Conservation (phyloP, 2,113 vertebrate genomes). For the Petrocephalus zakoni region DNA sequence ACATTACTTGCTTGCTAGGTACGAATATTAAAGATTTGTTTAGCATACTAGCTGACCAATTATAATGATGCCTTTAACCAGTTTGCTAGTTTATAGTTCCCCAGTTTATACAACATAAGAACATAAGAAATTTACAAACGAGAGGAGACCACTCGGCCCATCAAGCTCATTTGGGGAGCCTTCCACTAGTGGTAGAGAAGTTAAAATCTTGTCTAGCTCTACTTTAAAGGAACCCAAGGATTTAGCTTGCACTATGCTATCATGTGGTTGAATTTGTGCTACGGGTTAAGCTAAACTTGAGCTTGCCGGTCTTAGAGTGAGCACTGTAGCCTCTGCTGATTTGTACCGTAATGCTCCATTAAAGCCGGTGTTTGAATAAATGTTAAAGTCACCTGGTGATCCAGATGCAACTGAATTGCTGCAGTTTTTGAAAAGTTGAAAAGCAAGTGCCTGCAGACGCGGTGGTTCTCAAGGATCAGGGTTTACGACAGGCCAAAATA, state of each 20-base stretch:
- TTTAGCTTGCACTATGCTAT: too few species aligned
- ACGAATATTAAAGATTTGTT: not conserved
- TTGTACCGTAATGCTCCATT: not conserved
- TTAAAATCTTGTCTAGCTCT: too few species aligned
- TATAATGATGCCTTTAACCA: not conserved
- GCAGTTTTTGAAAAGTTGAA: not conserved
- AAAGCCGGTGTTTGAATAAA: not conserved
- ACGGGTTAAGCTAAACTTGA: not conserved
- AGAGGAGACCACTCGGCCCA: too few species aligned
- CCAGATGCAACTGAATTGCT: not conserved
- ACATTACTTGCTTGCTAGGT: not conserved
- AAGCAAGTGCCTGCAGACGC: not conserved
- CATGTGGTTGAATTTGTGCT: not conserved
- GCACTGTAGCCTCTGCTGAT: not conserved
- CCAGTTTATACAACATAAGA: too few species aligned
- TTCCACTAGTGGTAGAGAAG: too few species aligned
- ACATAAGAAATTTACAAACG: too few species aligned
- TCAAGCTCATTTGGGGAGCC: too few species aligned
- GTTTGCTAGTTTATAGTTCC: not conserved
- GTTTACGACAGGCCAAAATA: not conserved
- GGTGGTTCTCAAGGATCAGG: not conserved
- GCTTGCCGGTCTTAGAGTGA: not conserved
- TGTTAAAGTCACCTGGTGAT: not conserved
- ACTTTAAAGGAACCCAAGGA: too few species aligned
- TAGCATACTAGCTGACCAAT: not conserved